phyloP scores from a whole-genome alignment of 1,140 invertebrate species.

The Heliothis subflexa region DNA sequence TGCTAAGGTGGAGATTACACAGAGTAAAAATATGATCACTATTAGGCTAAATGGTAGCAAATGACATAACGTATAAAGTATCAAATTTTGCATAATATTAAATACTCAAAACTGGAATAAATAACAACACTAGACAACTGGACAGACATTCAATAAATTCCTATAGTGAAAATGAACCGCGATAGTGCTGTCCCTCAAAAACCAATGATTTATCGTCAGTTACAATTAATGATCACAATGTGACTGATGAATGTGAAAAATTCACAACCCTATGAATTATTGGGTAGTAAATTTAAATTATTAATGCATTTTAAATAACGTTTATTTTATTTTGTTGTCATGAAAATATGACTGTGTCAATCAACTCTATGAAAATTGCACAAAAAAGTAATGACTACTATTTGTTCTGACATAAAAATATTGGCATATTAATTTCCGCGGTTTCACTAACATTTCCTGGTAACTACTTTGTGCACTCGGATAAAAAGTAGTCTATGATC shows the following conservation, averaged over 20 bases:
- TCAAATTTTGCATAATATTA: too few relatives aligned
- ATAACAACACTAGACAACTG: not conserved
- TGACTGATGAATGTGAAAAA: slow-evolving; percentile 25
- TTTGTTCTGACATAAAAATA: too few relatives aligned
- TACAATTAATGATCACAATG: slow-evolving; percentile 21
- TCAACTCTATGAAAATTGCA: too few relatives aligned
- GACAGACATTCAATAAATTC: not conserved
- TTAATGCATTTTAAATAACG: not conserved
- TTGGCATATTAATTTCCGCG: not conserved
- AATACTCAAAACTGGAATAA: not conserved
- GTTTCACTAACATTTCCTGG: not conserved
- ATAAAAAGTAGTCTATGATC: not conserved
- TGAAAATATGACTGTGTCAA: not conserved
- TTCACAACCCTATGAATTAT: slow-evolving; percentile 18
- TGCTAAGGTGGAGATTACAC: too few relatives aligned
- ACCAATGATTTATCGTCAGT: slow-evolving; percentile 30
- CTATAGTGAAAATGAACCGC: not conserved
- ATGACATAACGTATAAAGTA: too few relatives aligned
- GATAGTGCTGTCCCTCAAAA: slow-evolving; percentile 5
- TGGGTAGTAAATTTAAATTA: not conserved
- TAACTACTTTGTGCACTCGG: too few relatives aligned
- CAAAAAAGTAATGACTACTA: too few relatives aligned
- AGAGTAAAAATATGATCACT: too few relatives aligned
- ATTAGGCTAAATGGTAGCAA: too few relatives aligned
- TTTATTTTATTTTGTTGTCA: not conserved